phyloP scores from a whole-genome alignment of 2,113 vertebrate genomes.

The Tachysurus vachellii region DNA sequence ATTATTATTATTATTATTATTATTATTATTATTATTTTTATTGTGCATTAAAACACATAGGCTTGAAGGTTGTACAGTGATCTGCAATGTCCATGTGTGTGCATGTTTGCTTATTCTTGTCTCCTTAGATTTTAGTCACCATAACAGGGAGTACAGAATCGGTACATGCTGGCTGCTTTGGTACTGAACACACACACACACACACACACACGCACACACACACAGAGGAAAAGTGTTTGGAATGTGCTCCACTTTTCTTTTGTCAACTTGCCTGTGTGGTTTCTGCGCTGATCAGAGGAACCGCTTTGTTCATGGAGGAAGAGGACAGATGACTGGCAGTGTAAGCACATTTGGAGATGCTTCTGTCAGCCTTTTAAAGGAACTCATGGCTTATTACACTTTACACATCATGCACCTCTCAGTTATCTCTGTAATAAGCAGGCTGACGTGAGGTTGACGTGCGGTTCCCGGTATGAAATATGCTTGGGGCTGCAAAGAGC shows the following conservation, averaged over 20 bases:
- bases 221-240: constrained; percentile 45
- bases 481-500: background rate
- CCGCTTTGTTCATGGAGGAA: background rate
- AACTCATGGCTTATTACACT: background rate
- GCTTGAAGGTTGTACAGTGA: background rate
- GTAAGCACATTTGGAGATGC: background rate
- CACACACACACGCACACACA: background rate
- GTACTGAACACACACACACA: constrained; percentile 41
- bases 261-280: constrained; percentile 44
- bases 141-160: constrained; percentile 38
- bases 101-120: background rate
- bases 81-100: background rate
- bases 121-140: background rate
- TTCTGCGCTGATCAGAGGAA: background rate
- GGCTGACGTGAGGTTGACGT: background rate
- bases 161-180: constrained; percentile 57
- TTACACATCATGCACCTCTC: background rate
- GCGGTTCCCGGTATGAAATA: background rate
- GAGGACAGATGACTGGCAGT: constrained; percentile 9
- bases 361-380: constrained; percentile 40
- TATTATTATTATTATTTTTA: background rate
- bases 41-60: background rate
- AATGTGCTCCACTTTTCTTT: constrained; percentile 52
- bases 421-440: background rate
- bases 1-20: background rate